Percentiles rank a stretch among this genome's conserved stretches.
Evolutionary conservation across 2,888 invertebrate species (phyloP).

Genomic region (Trachelus iudaicus): DNA sequence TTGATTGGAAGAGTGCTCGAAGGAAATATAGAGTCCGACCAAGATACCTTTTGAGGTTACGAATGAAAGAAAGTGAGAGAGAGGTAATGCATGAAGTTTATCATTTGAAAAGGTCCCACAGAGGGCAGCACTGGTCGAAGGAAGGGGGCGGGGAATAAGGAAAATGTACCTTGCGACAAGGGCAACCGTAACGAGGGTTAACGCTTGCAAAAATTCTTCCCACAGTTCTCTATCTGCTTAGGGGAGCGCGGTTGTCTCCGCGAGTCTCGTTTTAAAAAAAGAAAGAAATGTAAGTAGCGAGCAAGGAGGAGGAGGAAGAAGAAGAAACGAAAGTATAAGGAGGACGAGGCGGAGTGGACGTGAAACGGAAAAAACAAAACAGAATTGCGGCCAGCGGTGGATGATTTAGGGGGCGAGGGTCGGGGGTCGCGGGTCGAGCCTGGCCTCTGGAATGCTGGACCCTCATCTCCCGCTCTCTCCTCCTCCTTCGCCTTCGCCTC

Average conservation of each 20-base stretch:
- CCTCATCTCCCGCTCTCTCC: slow-evolving; percentile 30
- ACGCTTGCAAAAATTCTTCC: slow-evolving; percentile 4
- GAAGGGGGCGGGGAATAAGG: not conserved
- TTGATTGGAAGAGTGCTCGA: too few relatives aligned
- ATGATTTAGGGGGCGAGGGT: slow-evolving; percentile 63
- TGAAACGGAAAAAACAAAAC: slow-evolving; percentile 61
- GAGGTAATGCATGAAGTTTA: too few relatives aligned
- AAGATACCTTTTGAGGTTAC: too few relatives aligned
- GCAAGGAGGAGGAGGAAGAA: slow-evolving; percentile 21
- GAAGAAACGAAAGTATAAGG: slow-evolving; percentile 36
- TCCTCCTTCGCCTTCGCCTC: slow-evolving; percentile 19
- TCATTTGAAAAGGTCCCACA: too few relatives aligned
- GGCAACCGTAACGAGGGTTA: not conserved
- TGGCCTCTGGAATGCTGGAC: slow-evolving; percentile 59
- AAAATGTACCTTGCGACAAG: not conserved
- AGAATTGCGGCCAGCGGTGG: slow-evolving; percentile 62
- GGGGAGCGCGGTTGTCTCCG: slow-evolving; percentile 37
- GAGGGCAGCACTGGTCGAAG: too few relatives aligned
- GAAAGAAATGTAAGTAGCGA: slow-evolving; percentile 20
- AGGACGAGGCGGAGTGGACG: slow-evolving; percentile 17
- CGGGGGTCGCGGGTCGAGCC: slow-evolving; percentile 64
- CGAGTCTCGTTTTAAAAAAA: slow-evolving; percentile 41
- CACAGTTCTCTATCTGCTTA: slow-evolving; percentile 7
- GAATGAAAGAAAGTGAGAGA: too few relatives aligned
- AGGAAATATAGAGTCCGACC: too few relatives aligned